These are phyloP conservation scores for Hylyphantes graminicola DNA, from an alignment of 1,140 invertebrate genomes.

Conservation along the genomic window DNA sequence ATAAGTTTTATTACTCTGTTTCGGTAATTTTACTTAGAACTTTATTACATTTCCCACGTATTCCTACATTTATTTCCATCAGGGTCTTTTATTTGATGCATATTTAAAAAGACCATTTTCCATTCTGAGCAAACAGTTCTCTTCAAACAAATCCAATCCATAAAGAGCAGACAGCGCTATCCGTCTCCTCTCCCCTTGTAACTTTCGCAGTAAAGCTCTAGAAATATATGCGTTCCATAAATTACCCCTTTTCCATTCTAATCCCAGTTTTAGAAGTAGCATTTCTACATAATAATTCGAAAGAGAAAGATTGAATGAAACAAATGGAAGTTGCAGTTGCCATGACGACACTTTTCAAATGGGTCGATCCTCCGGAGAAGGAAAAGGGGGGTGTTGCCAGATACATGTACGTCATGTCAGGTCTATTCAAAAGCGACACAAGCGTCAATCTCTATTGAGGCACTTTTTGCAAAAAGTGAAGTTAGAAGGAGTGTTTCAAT, in stretches of 20 bases:
- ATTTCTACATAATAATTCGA: constrained; percentile 49
- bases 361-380: constrained; percentile 29
- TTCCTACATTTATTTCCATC: no score
- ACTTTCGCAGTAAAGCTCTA: neutral
- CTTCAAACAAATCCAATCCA: no score
- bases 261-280: constrained; percentile 44
- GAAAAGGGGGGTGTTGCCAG: constrained; percentile 14
- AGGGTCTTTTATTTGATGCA: no score
- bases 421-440: constrained; percentile 47
- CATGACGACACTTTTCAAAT: constrained; percentile 31
- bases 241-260: constrained; percentile 43
- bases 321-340: constrained; percentile 42
- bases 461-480: constrained; percentile 20
- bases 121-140: no score
- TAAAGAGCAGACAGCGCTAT: no score
- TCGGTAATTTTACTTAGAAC: no score
- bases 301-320: constrained; percentile 54
- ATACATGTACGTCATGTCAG: constrained; percentile 43
- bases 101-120: no score
- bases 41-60: no score
- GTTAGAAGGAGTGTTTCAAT: no score
- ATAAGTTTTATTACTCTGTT: no score
- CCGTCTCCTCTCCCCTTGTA: constrained; percentile 10
- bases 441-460: constrained; percentile 46
- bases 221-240: constrained; percentile 40